Base-by-base conservation (phyloP, 2,888 invertebrate species). In the Brachylomia viminalis region DNA sequence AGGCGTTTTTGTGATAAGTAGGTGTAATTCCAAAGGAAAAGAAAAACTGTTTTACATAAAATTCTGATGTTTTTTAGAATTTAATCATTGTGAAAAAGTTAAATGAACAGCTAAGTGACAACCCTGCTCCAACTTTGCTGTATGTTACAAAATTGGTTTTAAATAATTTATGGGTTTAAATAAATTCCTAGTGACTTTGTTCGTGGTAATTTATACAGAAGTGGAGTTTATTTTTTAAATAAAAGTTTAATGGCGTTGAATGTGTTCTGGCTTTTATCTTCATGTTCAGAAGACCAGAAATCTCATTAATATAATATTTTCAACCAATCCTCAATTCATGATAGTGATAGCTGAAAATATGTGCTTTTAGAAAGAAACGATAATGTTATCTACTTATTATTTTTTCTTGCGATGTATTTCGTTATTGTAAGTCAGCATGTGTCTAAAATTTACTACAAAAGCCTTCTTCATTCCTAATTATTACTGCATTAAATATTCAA, bases 161-260 rank as follows among this genome's bases (percentile, higher is more conserved):
- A 72, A 79, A 85, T 82, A 72, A 79, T 79, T 82, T 77, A 87
- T 82, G 8, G 75, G 72, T 77, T 79, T 74, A 67, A 77, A 77
- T 78, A 72, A 76, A 71, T 86, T 80, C 38, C 56, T 27, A 54
- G 42, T 52, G 56, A 61, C 0, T 33, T n/a, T 66, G 49, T 72
- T 75, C 54, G 33, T 49, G 13, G 27, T 47, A 47, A 58, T 58
- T 54, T 58, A 33, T 61, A 47, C 4, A 13, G 42, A 70, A 54
- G n/a, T 59, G 33, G 38, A 38, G 23, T 54, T 64, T 52, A 33
- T 45, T 52, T n/a, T n/a, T n/a, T n/a, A n/a, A n/a, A n/a, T n/a
- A n/a, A n/a, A n/a, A n/a, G n/a, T n/a, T n/a, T n/a, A n/a, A n/a
- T n/a, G n/a, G n/a, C n/a, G n/a, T n/a, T n/a, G n/a, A n/a, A n/a